Conservation (phyloP, 2,888 invertebrate species). For the Drosophila meridionalis region DNA sequence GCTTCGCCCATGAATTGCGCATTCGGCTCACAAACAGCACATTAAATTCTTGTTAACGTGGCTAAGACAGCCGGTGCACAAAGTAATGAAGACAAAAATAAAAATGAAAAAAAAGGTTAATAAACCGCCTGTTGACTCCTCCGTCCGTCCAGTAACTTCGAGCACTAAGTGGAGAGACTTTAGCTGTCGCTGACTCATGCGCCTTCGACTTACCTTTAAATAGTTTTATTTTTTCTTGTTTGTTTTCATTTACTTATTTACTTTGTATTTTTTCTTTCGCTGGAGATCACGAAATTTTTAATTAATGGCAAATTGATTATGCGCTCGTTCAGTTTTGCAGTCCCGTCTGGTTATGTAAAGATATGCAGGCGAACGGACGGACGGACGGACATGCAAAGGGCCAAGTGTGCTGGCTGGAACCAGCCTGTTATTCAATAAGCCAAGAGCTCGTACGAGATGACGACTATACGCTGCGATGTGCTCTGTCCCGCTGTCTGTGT, state of each 20-base stretch:
- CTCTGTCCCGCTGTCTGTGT: constrained; percentile 4
- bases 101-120: constrained; percentile 61
- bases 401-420: constrained; percentile 32
- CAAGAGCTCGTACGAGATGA: constrained; percentile 41
- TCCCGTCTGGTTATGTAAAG: constrained; percentile 65
- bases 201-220: constrained; percentile 39
- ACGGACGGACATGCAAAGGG: constrained; percentile 46
- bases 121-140: constrained; percentile 63
- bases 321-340: constrained; percentile 62
- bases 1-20: constrained; percentile 38
- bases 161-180: constrained; percentile 36
- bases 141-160: constrained; percentile 48
- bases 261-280: constrained; percentile 3
- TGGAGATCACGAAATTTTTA: constrained; percentile 58
- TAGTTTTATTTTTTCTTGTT: constrained; percentile 22
- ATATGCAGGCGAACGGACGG: constrained; percentile 53
- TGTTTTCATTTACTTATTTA: constrained; percentile 11
- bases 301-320: constrained; percentile 72
- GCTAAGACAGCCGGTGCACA: constrained; percentile 54
- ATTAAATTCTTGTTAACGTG: constrained; percentile 76
- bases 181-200: constrained; percentile 52
- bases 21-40: constrained; percentile 58
- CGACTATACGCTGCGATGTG: constrained; percentile 24
- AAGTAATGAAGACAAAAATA: neutral
- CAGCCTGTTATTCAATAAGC: constrained; percentile 69